These are phyloP conservation scores for Diplazon laetatorius DNA, from an alignment of 2,888 invertebrate genomes.

Conservation along the genomic window DNA sequence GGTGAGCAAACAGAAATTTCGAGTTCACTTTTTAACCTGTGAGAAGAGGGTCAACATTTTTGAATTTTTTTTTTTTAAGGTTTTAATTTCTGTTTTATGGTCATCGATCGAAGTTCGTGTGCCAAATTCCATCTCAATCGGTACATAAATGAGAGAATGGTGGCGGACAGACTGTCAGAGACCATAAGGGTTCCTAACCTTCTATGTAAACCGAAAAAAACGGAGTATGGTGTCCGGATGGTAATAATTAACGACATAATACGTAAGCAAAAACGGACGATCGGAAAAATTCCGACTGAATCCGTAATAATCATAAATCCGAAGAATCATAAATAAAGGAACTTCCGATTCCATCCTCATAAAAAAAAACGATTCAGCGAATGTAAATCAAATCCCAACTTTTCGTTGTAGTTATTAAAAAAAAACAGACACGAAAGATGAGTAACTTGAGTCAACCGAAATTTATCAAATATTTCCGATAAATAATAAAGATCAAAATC, in stretches of 20 bases:
- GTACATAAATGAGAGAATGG: too few species aligned
- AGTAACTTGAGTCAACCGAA: neutral
- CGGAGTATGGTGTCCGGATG: neutral
- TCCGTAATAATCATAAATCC: neutral
- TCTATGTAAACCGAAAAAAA: neutral
- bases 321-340: neutral
- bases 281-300: neutral
- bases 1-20: too few species aligned
- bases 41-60: too few species aligned
- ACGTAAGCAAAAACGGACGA: neutral
- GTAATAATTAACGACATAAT: neutral
- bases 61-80: neutral
- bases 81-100: too few species aligned
- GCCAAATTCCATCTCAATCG: too few species aligned
- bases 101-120: too few species aligned
- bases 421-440: neutral
- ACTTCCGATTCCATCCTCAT: neutral
- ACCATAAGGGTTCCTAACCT: too few species aligned
- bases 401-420: neutral
- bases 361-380: neutral
- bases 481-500: conserved; percentile 1
- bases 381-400: neutral
- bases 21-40: too few species aligned
- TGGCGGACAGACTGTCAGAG: too few species aligned
- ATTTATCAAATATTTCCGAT: neutral